Evolutionary conservation across 2,797 vertebrate genomes (phyloP), one percentile per base, ranked within the genome.

Genomic region (Platalea minor): DNA sequence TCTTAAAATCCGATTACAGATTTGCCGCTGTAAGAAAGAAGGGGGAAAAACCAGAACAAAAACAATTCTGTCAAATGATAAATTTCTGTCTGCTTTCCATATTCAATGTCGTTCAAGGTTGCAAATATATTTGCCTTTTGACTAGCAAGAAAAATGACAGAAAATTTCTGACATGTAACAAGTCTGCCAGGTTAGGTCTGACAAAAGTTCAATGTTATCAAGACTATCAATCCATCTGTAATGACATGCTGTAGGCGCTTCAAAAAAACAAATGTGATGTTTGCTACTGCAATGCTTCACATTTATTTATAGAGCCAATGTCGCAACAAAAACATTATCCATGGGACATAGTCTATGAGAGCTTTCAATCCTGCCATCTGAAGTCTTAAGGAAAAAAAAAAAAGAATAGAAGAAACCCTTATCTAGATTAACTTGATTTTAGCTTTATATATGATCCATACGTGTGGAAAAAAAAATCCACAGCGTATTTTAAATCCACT

Each of bases 41-140:
- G 28, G 23, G 8, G 24, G 25, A 50, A 50, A 50, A 50, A 48
- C 20, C 48, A 50, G 59, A 39, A 86, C 39, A 61, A 78, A 92
- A 93, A 25, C 88, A 86, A 31, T 85, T 76, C 88, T 95, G 87
- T 79, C 70, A 93, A 93, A 95, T 84, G 96, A 97, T 83, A 95
- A 90, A 97, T 96, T 97, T 95, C 85, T 93, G 77, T 81, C 91
- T 93, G 91, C 85, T 97, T 97, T 96, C 93, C 95, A 93, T 96
- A 96, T 70, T 96, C 97, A 98, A 92, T 97, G 97, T 97, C 97
- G 97, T 91, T 97, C 97, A 98, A 97, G 97, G 97, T 97, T 97
- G 88, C 95, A 97, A 97, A 97, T 97, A 96, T 95, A 97, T 97
- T 95, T 97, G 85, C 83, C 91, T 95, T 95, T 95, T 96, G 93